Evolutionary conservation across 2,888 invertebrate genomes (phyloP).

Genomic region (Thera obeliscata): DNA sequence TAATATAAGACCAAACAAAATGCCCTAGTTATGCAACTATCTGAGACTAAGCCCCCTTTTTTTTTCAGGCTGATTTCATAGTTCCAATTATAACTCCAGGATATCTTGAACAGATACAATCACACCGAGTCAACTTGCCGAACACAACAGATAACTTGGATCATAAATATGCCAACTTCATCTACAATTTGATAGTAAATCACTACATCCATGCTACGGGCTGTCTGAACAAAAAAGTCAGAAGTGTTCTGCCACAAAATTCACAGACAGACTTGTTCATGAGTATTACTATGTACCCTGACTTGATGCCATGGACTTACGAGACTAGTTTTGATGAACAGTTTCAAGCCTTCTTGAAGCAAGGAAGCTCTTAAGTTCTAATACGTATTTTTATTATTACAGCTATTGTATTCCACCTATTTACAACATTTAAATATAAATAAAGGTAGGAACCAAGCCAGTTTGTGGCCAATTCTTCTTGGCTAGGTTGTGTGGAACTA

Average conservation of each 20-base stretch:
- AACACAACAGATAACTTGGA: conserved; percentile 76
- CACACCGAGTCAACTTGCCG: conserved; percentile 59
- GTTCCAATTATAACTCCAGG: conserved; percentile 82
- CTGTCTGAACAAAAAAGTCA: conserved; percentile 77
- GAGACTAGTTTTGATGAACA: conserved; percentile 76
- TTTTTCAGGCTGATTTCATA: conserved; percentile 81
- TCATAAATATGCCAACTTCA: conserved; percentile 77
- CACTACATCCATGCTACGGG: conserved; percentile 77
- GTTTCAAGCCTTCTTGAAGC: conserved; percentile 71
- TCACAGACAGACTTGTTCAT: conserved; percentile 61
- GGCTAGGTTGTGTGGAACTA: too few relatives aligned
- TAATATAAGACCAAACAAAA: too few relatives aligned
- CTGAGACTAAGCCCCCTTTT: conserved; percentile 24
- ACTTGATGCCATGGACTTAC: conserved; percentile 77
- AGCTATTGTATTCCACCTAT: conserved; percentile 13
- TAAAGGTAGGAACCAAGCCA: too few relatives aligned
- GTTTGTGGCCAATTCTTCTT: too few relatives aligned
- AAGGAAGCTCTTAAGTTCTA: conserved; percentile 16
- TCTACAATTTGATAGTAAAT: conserved; percentile 76
- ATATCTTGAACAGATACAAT: conserved; percentile 77
- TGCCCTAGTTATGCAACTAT: not conserved
- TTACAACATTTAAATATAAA: not conserved
- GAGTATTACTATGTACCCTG: conserved; percentile 73
- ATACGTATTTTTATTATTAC: not conserved
- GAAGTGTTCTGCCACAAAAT: conserved; percentile 75